Evolutionary conservation across 2,113 vertebrate genomes (phyloP).

Genomic region (Panurus biarmicus): DNA sequence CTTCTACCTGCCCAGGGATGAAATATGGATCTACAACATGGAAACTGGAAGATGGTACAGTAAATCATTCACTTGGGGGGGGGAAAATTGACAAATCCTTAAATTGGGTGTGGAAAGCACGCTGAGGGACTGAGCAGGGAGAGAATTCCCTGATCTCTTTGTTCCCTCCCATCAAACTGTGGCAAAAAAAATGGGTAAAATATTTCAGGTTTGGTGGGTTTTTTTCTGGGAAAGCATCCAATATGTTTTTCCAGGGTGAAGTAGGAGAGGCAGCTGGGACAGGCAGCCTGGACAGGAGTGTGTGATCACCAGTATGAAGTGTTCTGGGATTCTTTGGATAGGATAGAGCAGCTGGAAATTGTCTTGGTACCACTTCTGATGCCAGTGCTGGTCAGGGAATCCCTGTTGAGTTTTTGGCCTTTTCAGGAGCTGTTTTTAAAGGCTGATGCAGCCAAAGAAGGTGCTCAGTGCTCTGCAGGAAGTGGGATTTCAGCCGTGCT

Average conservation of each 20-base stretch:
- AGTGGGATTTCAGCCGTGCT: not conserved
- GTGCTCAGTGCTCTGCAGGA: not conserved
- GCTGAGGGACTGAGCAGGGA: not conserved
- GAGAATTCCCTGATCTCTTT: not conserved
- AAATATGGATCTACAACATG: slow-evolving; percentile 95
- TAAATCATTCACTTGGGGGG: not conserved
- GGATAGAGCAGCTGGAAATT: not conserved
- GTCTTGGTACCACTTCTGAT: not conserved
- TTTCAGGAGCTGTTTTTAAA: not conserved
- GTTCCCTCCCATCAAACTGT: not conserved
- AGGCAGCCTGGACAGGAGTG: not conserved
- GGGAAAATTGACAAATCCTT: not conserved
- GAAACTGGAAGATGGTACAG: slow-evolving; percentile 88
- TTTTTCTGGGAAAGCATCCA: not conserved
- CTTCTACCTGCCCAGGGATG: slow-evolving; percentile 89
- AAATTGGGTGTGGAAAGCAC: not conserved
- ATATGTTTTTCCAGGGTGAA: not conserved
- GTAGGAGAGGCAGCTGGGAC: not conserved
- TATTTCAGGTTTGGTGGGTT: not conserved
- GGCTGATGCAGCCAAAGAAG: not conserved
- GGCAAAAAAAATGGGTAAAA: not conserved
- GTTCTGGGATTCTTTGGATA: not conserved
- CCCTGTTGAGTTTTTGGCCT: not conserved
- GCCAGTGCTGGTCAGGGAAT: not conserved
- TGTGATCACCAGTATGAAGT: not conserved